Evolutionary conservation across 2,888 invertebrate genomes (phyloP), one percentile per base, ranked within the genome.

Genomic region (Polietes domitor): DNA sequence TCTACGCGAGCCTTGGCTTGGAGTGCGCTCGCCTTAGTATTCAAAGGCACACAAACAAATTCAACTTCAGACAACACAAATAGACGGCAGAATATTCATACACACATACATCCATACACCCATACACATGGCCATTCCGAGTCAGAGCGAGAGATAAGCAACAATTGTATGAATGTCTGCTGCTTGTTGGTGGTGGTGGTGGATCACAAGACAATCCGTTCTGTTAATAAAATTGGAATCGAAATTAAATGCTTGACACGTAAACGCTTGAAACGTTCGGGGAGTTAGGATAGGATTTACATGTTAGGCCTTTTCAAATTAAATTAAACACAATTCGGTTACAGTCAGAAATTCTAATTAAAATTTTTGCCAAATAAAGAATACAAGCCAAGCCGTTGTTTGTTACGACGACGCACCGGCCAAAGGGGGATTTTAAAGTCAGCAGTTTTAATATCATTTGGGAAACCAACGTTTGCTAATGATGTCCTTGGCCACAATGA

Each of bases 231-330:
- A 24, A 12, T 41, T 24, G 15, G 24, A 24, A 15, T 10, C 21
- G 15, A 43, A 77, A 77, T 50, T 77, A 75, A 71, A 83, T 77
- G 58, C 80, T 70, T 63, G 63, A 77, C 83, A 83, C 80, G 83
- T 83, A 80, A 37, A 70, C 43, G 58, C 55, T 37, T 10, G 41
- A 41, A 76, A 76, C 50, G 26, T 65, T 50, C n/a, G 19, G 43
- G 19, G 43, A 65, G 12, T 73, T 47, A 21, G 53, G n/a, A 80
- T 77, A 76, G 74, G 53, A 80, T 80, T 83, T 77, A 70, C 26
- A 80, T 77, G 70, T 83, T 65, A 10, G 61, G 58, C 63, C 53
- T 70, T 68, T 65, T 41, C n/a, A 65, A 65, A 41, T 65, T 41
- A 41, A 65, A 65, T 41, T 68, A 80, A 74, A 77, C 76, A 73